phyloP scores from a whole-genome alignment of 2,797 vertebrate genomes.

The Acanthiza pusilla region DNA sequence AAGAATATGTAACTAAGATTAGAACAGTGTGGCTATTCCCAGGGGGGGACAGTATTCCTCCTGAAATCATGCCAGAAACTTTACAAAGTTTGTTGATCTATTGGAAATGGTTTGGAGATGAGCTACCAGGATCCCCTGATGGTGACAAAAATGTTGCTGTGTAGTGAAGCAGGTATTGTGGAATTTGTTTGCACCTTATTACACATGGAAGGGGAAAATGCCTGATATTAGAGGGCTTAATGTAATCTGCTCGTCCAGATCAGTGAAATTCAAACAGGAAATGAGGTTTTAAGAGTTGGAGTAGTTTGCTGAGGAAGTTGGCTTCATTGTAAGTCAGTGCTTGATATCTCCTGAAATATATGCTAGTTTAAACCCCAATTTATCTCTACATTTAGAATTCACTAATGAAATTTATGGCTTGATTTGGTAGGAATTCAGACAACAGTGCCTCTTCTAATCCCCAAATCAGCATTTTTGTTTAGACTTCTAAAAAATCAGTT shows the following conservation, averaged over 20 bases:
- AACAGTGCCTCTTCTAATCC: neutral
- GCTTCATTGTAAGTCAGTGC: neutral
- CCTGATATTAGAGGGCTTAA: neutral
- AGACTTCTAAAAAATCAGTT: neutral
- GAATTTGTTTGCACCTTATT: neutral
- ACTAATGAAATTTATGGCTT: neutral
- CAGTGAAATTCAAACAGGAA: neutral
- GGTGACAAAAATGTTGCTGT: neutral
- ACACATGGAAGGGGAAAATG: neutral
- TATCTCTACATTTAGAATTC: neutral
- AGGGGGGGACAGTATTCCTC: neutral
- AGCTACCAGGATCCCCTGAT: neutral
- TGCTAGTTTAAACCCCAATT: neutral
- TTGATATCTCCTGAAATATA: neutral
- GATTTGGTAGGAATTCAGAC: neutral
- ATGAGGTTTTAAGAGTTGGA: neutral
- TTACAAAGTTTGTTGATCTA: neutral
- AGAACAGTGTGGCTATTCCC: neutral
- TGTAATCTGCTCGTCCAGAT: neutral
- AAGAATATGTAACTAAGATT: neutral
- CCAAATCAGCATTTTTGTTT: neutral
- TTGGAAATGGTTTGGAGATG: neutral
- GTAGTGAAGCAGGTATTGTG: rapidly evolving
- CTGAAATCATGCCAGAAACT: neutral
- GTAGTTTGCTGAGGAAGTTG: neutral